Conservation (phyloP, 2,888 invertebrate species). For the Tachina lurida region DNA sequence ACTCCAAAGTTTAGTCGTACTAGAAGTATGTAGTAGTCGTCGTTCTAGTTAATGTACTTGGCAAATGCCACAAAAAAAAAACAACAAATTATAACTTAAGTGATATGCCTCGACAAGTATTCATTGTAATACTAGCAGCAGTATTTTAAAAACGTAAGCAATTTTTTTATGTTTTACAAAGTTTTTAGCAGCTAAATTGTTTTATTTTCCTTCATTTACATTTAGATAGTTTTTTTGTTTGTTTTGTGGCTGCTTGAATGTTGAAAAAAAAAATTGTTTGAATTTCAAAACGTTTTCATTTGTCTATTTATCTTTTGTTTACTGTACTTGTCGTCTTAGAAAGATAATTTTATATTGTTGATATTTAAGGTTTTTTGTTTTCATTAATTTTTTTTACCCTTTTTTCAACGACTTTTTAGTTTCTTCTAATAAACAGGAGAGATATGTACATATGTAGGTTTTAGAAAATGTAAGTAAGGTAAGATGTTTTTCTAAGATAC, state of each 20-base stretch:
- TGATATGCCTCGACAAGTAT: conserved; percentile 17
- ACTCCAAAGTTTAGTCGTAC: conserved; percentile 29
- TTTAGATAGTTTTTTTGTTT: conserved; percentile 6
- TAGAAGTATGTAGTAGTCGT: background rate
- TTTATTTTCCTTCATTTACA: conserved; percentile 25
- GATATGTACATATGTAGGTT: too few species aligned
- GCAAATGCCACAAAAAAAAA: conserved; percentile 19
- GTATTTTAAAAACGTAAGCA: conserved; percentile 65
- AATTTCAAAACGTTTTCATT: conserved; percentile 63
- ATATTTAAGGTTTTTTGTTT: conserved; percentile 32
- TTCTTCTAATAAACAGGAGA: conserved; percentile 3
- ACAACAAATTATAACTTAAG: conserved; percentile 18
- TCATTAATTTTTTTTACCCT: background rate
- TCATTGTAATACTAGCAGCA: conserved; percentile 35
- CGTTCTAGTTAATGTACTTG: conserved; percentile 20
- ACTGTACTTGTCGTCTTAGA: conserved; percentile 59
- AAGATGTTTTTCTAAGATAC: background rate
- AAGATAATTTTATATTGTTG: conserved; percentile 44
- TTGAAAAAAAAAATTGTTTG: conserved; percentile 62
- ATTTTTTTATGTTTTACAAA: conserved; percentile 41
- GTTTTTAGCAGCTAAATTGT: conserved; percentile 54
- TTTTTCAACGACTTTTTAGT: background rate
- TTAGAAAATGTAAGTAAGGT: too few species aligned
- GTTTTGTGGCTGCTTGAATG: conserved; percentile 30
- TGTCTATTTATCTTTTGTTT: conserved; percentile 50